Evolutionary conservation across 2,888 invertebrate genomes (phyloP).

Genomic region (Gonocerus acuteangulatus): DNA sequence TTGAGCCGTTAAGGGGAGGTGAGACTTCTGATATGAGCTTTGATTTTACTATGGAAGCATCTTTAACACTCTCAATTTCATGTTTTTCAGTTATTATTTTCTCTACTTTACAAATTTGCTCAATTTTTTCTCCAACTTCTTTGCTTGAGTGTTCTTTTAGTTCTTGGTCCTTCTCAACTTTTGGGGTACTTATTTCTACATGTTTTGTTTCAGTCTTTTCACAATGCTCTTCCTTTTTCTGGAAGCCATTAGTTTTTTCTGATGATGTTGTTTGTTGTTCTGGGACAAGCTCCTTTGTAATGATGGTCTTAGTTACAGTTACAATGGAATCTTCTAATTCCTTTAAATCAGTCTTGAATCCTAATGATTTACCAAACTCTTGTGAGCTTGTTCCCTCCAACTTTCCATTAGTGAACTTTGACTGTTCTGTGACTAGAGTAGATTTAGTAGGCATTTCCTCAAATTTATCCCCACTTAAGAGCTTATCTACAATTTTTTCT

Average conservation of each 20-base stretch:
- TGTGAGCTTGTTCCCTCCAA: background rate
- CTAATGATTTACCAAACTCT: background rate
- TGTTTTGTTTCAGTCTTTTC: constrained; percentile 10
- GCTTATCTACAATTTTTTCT: too few relatives aligned
- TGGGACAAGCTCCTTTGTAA: background rate
- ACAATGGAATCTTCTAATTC: background rate
- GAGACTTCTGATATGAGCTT: constrained; percentile 8
- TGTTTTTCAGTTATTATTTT: constrained; percentile 17
- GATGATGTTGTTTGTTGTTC: background rate
- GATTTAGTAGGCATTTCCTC: background rate
- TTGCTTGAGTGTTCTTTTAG: background rate
- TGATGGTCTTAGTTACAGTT: constrained; percentile 1
- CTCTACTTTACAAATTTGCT: constrained; percentile 19
- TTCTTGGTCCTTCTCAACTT: background rate
- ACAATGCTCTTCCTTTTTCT: background rate
- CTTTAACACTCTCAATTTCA: constrained; percentile 23
- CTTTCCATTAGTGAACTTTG: constrained; percentile 3
- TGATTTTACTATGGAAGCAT: constrained; percentile 18
- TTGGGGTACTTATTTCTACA: background rate
- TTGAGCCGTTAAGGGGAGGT: constrained; percentile 8
- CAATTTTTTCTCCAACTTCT: background rate
- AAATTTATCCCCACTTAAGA: background rate
- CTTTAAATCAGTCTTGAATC: background rate
- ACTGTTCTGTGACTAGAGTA: background rate
- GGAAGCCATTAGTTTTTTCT: background rate